A percentile compares a stretch with the other conserved stretches of the same genome.
phyloP scores from a whole-genome alignment of 2,888 invertebrate genomes.

The Geophilus truncorum region DNA sequence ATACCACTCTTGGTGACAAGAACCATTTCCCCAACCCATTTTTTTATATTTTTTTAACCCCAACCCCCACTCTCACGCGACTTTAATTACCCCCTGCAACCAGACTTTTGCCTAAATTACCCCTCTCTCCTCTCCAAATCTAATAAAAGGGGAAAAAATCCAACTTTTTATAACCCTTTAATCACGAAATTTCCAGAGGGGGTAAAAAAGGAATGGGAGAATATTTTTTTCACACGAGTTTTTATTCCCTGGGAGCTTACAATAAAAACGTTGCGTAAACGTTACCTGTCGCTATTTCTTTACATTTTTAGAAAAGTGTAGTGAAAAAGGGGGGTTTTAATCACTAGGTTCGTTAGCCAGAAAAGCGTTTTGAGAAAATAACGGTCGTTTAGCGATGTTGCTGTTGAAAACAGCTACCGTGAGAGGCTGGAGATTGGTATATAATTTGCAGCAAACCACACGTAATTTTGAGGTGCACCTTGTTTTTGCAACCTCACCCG shows the following conservation, averaged over 20 bases:
- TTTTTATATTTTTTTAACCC: not conserved
- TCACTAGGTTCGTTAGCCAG: not conserved
- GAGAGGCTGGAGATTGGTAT: not conserved
- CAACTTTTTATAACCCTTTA: not conserved
- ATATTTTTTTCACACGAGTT: not conserved
- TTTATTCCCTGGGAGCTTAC: too few species aligned
- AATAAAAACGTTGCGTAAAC: too few species aligned
- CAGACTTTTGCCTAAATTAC: not conserved
- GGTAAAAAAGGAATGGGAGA: not conserved
- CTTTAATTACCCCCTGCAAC: conserved; percentile 1
- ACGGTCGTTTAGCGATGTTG: not conserved
- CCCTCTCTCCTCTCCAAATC: not conserved
- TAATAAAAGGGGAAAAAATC: not conserved
- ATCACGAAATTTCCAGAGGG: not conserved
- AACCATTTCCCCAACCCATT: not conserved
- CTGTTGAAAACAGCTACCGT: not conserved
- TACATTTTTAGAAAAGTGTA: too few species aligned
- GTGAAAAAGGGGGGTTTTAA: not conserved
- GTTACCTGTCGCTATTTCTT: too few species aligned
- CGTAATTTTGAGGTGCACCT: not conserved
- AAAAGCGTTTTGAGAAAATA: not conserved
- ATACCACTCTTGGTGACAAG: not conserved
- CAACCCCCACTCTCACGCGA: not conserved
- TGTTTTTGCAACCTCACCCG: not conserved
- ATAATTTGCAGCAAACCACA: conserved; percentile 14